Percentiles rank a stretch among this genome's conserved stretches.
Evolutionary conservation across 2,888 invertebrate species (phyloP).

Genomic region (Petrophora chlorosata): DNA sequence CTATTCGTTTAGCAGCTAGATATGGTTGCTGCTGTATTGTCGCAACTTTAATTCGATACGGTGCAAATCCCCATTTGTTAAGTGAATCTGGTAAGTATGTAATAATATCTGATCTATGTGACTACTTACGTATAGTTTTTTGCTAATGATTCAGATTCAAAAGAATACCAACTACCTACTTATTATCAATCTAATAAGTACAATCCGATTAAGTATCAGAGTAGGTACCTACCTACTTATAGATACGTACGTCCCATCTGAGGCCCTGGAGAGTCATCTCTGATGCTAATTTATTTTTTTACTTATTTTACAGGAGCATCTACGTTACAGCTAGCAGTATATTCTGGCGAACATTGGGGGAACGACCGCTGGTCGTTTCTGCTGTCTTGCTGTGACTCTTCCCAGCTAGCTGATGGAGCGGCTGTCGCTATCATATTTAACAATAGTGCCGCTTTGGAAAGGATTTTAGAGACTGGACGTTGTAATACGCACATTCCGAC

Average conservation of each 20-base stretch:
- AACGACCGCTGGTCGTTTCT: constrained; percentile 65
- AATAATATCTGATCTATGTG: too few relatives aligned
- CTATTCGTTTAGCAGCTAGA: constrained; percentile 71
- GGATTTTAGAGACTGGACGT: constrained; percentile 69
- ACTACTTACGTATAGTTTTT: too few relatives aligned
- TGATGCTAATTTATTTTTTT: too few relatives aligned
- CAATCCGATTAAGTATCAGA: too few relatives aligned
- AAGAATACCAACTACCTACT: too few relatives aligned
- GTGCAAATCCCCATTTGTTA: constrained; percentile 72
- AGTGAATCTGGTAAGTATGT: constrained; percentile 70
- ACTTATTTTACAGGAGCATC: constrained; percentile 62
- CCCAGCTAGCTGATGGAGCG: constrained; percentile 76
- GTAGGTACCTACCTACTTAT: too few relatives aligned
- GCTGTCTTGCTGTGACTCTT: constrained; percentile 73
- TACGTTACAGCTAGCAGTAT: constrained; percentile 74
- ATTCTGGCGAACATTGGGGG: constrained; percentile 67
- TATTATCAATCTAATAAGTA: too few relatives aligned
- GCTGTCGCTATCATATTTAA: constrained; percentile 75
- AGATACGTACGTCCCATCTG: too few relatives aligned
- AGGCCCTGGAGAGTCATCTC: too few relatives aligned
- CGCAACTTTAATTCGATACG: constrained; percentile 61
- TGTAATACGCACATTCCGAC: constrained; percentile 75
- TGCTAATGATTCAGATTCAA: too few relatives aligned
- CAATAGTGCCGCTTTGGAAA: constrained; percentile 62
- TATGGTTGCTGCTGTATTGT: constrained; percentile 62